Conservation (phyloP, 2,113 vertebrate species). For the Heterotis niloticus region DNA sequence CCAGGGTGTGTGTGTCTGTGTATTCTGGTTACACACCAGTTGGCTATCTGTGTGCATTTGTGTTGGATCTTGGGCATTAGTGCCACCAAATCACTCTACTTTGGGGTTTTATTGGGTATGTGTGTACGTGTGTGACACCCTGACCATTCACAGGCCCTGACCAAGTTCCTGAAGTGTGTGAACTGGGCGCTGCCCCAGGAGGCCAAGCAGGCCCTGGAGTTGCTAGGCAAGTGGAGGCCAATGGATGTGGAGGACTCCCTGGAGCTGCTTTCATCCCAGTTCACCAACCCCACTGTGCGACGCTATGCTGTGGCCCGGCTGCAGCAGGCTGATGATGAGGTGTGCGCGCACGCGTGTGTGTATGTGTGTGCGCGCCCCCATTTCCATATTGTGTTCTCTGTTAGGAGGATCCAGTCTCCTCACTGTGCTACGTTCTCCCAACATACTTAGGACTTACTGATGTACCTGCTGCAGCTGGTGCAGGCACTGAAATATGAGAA, state of each 20-base stretch:
- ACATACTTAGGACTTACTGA: constrained; percentile 80
- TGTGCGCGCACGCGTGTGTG: constrained; percentile 34
- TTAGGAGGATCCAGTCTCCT: not conserved
- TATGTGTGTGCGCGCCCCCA: not conserved
- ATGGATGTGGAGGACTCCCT: constrained; percentile 98
- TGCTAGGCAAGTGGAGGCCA: constrained; percentile 92
- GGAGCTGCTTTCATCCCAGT: constrained; percentile 91
- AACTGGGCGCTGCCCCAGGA: constrained; percentile 96
- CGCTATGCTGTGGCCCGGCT: constrained; percentile 88
- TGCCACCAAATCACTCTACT: too few relatives aligned
- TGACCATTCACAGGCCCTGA: constrained; percentile 73
- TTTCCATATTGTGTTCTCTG: not conserved
- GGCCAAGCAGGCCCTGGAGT: constrained; percentile 92
- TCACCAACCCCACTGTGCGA: constrained; percentile 86
- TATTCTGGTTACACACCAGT: not conserved
- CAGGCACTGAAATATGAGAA: constrained; percentile 97
- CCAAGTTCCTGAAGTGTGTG: constrained; percentile 97
- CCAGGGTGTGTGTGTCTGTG: not conserved
- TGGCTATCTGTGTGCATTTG: not conserved
- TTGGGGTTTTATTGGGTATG: too few relatives aligned
- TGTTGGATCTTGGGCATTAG: too few relatives aligned
- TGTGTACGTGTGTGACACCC: not conserved
- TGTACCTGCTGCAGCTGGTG: constrained; percentile 95
- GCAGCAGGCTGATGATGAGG: constrained; percentile 95
- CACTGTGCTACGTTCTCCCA: not conserved